phyloP scores from a whole-genome alignment of 2,113 vertebrate genomes.

The Pachypanchax playfairii region DNA sequence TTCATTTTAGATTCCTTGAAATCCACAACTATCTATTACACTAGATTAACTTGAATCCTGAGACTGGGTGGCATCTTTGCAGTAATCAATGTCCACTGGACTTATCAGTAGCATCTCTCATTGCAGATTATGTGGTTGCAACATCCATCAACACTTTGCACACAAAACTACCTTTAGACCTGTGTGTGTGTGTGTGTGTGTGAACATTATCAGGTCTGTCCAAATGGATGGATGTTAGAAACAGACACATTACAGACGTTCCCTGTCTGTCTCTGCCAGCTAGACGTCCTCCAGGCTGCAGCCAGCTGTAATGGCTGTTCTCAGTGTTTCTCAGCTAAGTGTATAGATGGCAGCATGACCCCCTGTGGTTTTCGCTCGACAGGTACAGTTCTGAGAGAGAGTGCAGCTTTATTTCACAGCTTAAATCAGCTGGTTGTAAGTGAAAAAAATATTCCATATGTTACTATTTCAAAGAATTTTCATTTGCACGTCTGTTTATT shows the following conservation, averaged over 20 bases:
- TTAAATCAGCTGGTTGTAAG: constrained; percentile 5
- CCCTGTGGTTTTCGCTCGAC: constrained; percentile 25
- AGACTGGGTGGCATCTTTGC: constrained; percentile 34
- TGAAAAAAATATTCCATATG: not conserved
- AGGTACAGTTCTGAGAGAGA: constrained; percentile 30
- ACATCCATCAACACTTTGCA: constrained; percentile 60
- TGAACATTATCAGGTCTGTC: constrained; percentile 26
- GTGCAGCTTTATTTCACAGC: constrained; percentile 21
- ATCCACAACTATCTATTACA: constrained; percentile 17
- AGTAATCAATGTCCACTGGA: constrained; percentile 49
- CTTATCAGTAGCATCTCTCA: constrained; percentile 58
- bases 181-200: constrained; percentile 20
- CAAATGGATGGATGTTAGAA: constrained; percentile 55
- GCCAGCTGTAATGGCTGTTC: constrained; percentile 54
- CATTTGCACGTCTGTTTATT: constrained; percentile 21
- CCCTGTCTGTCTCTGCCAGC: constrained; percentile 63
- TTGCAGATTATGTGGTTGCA: constrained; percentile 41
- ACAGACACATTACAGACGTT: constrained; percentile 32
- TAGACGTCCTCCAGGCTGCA: constrained; percentile 44
- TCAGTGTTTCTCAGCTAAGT: constrained; percentile 29
- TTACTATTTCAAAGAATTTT: constrained; percentile 14
- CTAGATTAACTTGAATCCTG: constrained; percentile 43
- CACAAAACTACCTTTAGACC: constrained; percentile 55
- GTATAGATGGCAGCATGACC: constrained; percentile 24
- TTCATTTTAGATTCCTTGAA: constrained; percentile 30